A percentile compares a stretch with the other conserved stretches of the same genome.
These are phyloP conservation scores for Drosophila pallidifrons DNA, from an alignment of 1,140 invertebrate genomes.

Conservation along the genomic window DNA sequence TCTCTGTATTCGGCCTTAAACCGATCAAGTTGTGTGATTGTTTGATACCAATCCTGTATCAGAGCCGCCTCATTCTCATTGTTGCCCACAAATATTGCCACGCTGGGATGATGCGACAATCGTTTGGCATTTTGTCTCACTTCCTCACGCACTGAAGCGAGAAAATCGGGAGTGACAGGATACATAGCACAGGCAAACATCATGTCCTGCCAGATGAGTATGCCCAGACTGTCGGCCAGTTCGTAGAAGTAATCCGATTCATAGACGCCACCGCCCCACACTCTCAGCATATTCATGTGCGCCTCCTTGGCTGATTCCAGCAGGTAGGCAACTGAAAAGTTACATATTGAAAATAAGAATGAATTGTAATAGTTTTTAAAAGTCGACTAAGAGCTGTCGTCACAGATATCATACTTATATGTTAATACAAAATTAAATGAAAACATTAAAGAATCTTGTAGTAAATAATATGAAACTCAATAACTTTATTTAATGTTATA, in stretches of 20 bases:
- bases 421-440: no score
- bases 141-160: slow-evolving; percentile 91
- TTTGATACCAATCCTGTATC: slow-evolving; percentile 93
- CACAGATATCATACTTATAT: no score
- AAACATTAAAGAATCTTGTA: no score
- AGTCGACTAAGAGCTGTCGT: no score
- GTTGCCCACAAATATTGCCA: slow-evolving; percentile 97
- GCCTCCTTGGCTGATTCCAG: slow-evolving; percentile 90
- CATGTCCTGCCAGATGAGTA: slow-evolving; percentile 97
- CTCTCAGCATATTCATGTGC: slow-evolving; percentile 97
- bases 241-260: slow-evolving; percentile 97
- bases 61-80: slow-evolving; percentile 99
- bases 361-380: no score
- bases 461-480: no score
- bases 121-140: slow-evolving; percentile 93
- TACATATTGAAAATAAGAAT: background rate
- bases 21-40: slow-evolving; percentile 86
- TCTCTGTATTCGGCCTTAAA: slow-evolving; percentile 94
- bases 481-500: no score
- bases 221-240: slow-evolving; percentile 92
- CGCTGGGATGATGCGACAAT: slow-evolving; percentile 94
- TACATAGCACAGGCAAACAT: slow-evolving; percentile 99
- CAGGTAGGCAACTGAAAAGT: slow-evolving; percentile 86
- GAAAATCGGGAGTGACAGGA: slow-evolving; percentile 90
- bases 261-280: slow-evolving; percentile 99